Base-by-base conservation (phyloP, 1,140 invertebrate species). In the Triops cancriformis region DNA sequence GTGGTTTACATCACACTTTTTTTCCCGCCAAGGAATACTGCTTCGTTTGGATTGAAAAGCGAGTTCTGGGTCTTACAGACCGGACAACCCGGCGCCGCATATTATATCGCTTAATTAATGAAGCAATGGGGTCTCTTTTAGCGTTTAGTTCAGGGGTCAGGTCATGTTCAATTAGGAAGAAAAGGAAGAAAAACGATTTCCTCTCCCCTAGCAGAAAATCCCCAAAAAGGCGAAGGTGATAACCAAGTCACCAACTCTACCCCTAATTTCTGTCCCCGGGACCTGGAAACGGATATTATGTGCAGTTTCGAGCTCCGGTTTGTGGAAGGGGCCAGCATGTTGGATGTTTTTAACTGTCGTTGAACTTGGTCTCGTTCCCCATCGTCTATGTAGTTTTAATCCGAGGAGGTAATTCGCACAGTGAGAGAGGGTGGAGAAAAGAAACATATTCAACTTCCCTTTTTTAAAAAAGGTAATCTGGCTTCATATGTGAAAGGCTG, bases 31-130 rank as follows among this genome's bases (percentile, higher is more conserved):
- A 64, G 23, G n/a, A 64, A 64, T n/a, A 64, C 3, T 23, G 14
- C 51, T 37, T 7, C 31, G 31, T 37, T 37, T n/a, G 23, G 51
- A 64, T 64, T 64, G 18, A 64, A 64, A 64, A 64, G 18, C 18
- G 23, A 18, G 1, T 64, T 64, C 10, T 18, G 18, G 51, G n/a
- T n/a, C 51, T 6, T 23, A 14, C 10, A 64, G 18, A 64, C 51
- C 51, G 51, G 51, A 64, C 51, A 64, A 18, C 51, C 51, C 10
- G 51, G 51, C 51, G 51, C 51, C 51, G 51, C 51, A 64, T 64
- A 64, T 64, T 64, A 18, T 64, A 64, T 64, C 51, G 51, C 51
- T 64, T 64, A 64, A 64, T 64, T 64, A 64, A 64, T 64, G 51
- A 64, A 64, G 51, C 51, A 64, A 64, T 64, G 51, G 51, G 51